Evolutionary conservation across 2,797 vertebrate species (phyloP), one percentile per base, ranked within the genome.

Genomic region (Melanotaenia pygmaea): DNA sequence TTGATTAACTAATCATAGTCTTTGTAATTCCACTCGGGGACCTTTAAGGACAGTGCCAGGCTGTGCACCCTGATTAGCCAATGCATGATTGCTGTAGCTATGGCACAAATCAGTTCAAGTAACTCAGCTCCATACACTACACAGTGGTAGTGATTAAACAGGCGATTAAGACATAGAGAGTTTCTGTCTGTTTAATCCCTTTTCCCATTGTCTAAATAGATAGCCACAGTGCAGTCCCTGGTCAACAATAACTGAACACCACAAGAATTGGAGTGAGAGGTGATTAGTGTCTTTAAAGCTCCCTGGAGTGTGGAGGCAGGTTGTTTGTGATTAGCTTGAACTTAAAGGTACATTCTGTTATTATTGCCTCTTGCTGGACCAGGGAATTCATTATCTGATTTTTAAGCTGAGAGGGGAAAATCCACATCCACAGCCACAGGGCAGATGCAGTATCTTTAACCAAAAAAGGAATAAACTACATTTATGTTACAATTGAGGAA

Each of bases 1-100:
- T 92, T 94, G 93, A 95, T 95, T 94, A 94, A 92, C 90, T 95
- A 95, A 95, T 95, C 92, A 94, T 90, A 94, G 92, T 92, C 91
- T 94, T 95, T 94, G 92, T 93, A 93, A 91, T 92, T 90, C 90
- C 88, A 89, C 92, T 93, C 87, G 70, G 87, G 77, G 90, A 84
- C 87, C 88, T 89, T 85, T 86, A 90, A 93, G 89, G 87, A 71
- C 90, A 90, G 82, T 71, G 80, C 67, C 32, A 72, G 87, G 82
- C 84, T 83, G 70, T 77, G 78, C 79, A 76, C 90, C 86, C 85
- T 93, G 93, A 94, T 95, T 92, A 91, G 86, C 82, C 85, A 69
- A 81, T 86, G 77, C 79, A 83, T 92, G 93, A 94, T 92, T 90
- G 89, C 89, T 75, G 74, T 81, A 81, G 74, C 79, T 75, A 77